Conservation (phyloP, 2,888 invertebrate genomes). For the Eupsilia transversa region DNA sequence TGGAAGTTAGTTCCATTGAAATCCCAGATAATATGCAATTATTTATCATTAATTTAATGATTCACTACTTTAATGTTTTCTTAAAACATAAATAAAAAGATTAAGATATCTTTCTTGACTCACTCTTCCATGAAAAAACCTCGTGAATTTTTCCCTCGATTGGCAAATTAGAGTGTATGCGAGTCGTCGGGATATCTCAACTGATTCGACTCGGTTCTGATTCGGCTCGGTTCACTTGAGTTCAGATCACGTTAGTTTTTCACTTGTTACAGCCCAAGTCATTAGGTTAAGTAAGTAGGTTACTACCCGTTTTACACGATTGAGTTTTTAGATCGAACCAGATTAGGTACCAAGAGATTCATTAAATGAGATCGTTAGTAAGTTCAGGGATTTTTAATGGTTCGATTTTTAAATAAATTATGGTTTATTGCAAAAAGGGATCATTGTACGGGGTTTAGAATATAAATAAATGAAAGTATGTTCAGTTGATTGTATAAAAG, state of each 20-base stretch:
- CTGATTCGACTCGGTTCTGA: constrained; percentile 72
- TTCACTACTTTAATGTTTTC: background rate
- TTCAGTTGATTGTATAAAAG: background rate
- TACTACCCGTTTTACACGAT: constrained; percentile 26
- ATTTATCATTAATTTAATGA: rapidly evolving
- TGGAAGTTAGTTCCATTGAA: background rate
- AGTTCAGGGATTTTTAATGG: constrained; percentile 20
- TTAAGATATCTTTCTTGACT: constrained; percentile 40
- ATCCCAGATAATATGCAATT: background rate
- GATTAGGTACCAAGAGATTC: constrained; percentile 50
- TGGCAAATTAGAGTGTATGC: constrained; percentile 83
- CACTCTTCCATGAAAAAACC: constrained; percentile 51
- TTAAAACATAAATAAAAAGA: background rate
- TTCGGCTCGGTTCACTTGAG: constrained; percentile 69
- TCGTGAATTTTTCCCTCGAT: constrained; percentile 81
- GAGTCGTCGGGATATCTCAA: constrained; percentile 77
- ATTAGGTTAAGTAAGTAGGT: constrained; percentile 56
- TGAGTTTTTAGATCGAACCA: constrained; percentile 33
- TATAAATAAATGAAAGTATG: background rate
- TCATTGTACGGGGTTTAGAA: background rate
- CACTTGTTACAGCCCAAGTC: constrained; percentile 52
- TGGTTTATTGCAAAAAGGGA: background rate
- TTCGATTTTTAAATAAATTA: constrained; percentile 15
- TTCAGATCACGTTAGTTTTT: constrained; percentile 60
- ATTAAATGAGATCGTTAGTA: constrained; percentile 40